phyloP scores from a whole-genome alignment of 2,113 vertebrate genomes.

The Haliaeetus leucogaster region DNA sequence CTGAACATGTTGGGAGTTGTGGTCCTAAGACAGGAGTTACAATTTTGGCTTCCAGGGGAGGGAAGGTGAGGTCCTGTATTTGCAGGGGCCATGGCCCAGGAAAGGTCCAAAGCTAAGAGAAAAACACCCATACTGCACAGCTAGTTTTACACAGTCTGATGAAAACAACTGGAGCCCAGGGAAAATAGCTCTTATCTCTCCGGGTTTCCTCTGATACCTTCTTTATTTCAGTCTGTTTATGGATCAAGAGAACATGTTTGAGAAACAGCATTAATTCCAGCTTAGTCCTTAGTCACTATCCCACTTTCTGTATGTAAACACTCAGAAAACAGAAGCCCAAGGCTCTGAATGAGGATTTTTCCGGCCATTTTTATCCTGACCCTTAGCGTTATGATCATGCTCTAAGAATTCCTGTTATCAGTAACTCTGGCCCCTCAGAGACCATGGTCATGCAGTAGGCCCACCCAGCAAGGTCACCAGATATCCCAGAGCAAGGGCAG shows the following conservation, averaged over 20 bases:
- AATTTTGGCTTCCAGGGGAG: background rate
- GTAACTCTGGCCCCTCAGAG: background rate
- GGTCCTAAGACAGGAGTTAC: background rate
- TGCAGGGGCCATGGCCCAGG: background rate
- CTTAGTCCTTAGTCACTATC: background rate
- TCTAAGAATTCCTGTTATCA: background rate
- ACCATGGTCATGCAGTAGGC: background rate
- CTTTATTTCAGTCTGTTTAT: conserved; percentile 22
- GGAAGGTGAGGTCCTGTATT: background rate
- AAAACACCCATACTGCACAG: background rate
- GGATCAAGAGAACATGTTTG: background rate
- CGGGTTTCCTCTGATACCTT: conserved; percentile 15
- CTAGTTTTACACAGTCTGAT: background rate
- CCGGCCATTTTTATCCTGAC: background rate
- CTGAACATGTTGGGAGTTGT: background rate
- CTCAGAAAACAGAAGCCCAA: background rate
- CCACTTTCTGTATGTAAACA: background rate
- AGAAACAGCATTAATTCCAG: background rate
- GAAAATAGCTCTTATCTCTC: conserved; percentile 24
- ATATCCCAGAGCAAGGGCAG: background rate
- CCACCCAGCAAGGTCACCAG: background rate
- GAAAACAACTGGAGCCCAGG: background rate
- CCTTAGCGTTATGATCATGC: background rate
- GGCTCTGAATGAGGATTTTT: background rate
- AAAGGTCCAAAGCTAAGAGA: background rate